Percentiles rank a stretch among this genome's conserved stretches.
These are phyloP conservation scores for Steinernema khuongi DNA, from an alignment of 1,140 invertebrate genomes.

Conservation along the genomic window DNA sequence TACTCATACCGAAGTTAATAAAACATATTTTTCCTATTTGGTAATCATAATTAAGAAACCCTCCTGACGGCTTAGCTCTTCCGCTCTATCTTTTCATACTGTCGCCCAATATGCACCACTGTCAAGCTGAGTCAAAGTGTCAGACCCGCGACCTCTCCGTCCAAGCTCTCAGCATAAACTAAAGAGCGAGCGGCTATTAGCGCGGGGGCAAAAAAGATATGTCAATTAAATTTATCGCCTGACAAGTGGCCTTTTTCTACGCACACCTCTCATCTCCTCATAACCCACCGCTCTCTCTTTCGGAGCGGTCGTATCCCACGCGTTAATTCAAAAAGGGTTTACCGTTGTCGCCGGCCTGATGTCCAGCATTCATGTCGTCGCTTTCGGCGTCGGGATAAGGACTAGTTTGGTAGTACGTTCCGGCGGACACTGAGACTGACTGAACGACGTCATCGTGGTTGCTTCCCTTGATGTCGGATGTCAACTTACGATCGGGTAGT, in stretches of 20 bases:
- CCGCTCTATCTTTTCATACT: no score
- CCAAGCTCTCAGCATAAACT: slow-evolving; percentile 4
- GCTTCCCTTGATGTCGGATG: background rate
- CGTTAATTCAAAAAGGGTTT: background rate
- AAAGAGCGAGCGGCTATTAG: background rate
- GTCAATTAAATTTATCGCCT: slow-evolving; percentile 15
- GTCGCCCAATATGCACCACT: no score
- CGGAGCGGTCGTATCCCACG: no score
- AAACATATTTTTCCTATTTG: no score
- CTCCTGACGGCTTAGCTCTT: no score
- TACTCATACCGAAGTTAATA: no score
- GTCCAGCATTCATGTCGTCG: background rate
- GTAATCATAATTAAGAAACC: no score
- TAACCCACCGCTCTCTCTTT: no score
- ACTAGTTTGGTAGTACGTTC: background rate
- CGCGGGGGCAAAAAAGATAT: slow-evolving; percentile 13
- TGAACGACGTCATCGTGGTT: background rate
- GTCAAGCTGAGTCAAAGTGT: no score
- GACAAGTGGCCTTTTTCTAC: slow-evolving; percentile 10
- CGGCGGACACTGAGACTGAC: background rate
- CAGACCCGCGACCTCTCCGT: no score
- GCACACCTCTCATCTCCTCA: no score
- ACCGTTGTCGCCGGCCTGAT: background rate
- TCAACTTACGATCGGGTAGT: slow-evolving; percentile 2
- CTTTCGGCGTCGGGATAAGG: background rate